phyloP scores from a whole-genome alignment of 1,140 invertebrate species.

The Drosophila teissieri region DNA sequence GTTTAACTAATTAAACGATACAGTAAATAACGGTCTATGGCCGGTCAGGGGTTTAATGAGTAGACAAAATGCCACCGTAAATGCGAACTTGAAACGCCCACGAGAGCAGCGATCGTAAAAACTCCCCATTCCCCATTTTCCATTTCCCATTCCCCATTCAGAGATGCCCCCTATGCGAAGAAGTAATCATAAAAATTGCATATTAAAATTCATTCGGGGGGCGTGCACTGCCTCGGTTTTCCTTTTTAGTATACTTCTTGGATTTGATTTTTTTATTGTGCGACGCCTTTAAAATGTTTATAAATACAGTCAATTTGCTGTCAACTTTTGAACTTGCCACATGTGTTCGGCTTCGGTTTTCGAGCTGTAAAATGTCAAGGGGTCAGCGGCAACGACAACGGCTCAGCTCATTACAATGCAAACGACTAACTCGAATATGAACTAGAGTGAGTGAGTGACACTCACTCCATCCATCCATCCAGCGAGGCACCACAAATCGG shows the following conservation, averaged over 20 bases:
- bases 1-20: conserved; percentile 72
- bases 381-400: conserved; percentile 44
- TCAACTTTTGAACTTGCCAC: conserved; percentile 81
- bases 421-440: conserved; percentile 9
- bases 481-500: conserved; percentile 22
- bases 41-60: conserved; percentile 58
- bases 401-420: conserved; percentile 44
- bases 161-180: conserved; percentile 32
- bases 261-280: conserved; percentile 46
- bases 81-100: conserved; percentile 46
- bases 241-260: conserved; percentile 1
- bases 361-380: conserved; percentile 63
- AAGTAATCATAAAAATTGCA: conserved; percentile 78
- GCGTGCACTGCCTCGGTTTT: conserved; percentile 45
- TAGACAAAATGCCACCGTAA: conserved; percentile 66
- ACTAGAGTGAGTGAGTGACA: conserved; percentile 48
- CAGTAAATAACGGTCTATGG: conserved; percentile 51
- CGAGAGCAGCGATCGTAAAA: conserved; percentile 47
- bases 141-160: conserved; percentile 5
- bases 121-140: conserved; percentile 5
- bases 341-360: conserved; percentile 68
- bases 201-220: conserved; percentile 72
- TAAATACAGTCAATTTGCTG: conserved; percentile 82
- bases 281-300: conserved; percentile 71
- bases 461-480: conserved; percentile 21